Evolutionary conservation across 1,140 invertebrate genomes (phyloP).

Genomic region (Lamellibrachia luymesi): DNA sequence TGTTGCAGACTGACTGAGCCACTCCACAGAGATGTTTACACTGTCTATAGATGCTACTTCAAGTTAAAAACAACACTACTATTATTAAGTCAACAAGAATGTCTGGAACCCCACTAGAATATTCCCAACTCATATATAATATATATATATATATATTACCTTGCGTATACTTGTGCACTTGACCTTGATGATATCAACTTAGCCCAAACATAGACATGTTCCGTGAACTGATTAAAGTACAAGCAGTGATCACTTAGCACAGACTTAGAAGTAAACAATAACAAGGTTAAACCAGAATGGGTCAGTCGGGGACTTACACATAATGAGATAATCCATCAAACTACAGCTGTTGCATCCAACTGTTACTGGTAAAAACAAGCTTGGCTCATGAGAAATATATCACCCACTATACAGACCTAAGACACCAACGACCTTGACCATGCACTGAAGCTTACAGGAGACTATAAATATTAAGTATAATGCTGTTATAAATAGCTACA

Average conservation of each 20-base stretch:
- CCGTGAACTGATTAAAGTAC: neutral
- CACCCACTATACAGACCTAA: neutral
- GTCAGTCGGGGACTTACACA: neutral
- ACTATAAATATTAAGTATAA: no score
- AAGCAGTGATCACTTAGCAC: neutral
- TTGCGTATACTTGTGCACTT: neutral
- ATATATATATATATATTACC: neutral
- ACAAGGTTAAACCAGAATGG: neutral
- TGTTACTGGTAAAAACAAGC: neutral
- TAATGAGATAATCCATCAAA: neutral
- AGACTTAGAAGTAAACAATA: neutral
- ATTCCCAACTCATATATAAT: neutral
- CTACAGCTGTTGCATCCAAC: neutral
- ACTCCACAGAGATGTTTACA: neutral
- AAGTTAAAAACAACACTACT: neutral
- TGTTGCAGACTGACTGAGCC: neutral
- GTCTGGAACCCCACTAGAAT: neutral
- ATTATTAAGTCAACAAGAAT: neutral
- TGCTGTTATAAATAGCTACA: no score
- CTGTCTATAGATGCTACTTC: neutral
- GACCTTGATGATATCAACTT: neutral
- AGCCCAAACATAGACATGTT: neutral
- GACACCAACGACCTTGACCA: neutral
- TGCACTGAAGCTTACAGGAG: neutral
- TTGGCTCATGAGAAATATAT: neutral